Evolutionary conservation across 1,140 invertebrate genomes (phyloP), one percentile per base, ranked within the genome.

Genomic region (Cyrtorhinus lividipennis): DNA sequence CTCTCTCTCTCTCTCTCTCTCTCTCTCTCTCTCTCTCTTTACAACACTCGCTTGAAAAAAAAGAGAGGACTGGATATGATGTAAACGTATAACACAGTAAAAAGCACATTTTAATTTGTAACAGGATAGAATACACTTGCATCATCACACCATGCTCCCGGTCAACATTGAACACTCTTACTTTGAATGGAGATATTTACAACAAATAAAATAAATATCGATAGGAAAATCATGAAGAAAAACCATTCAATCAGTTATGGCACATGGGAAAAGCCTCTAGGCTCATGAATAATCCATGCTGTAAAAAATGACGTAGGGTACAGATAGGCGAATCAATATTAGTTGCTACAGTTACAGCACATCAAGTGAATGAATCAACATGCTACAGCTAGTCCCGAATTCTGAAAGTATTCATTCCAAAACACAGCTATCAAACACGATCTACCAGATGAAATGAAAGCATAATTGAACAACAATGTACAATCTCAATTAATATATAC

Each of bases 101-200:
- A 53, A 53, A 53, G 48, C 48, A 53, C 48, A 22, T 53, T 53
- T 53, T 53, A 53, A 53, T 53, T 15, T 20, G 5, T 53, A 53
- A 53, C 48, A 53, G 10, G 5, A 53, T 10, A 53, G 20, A 12
- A 53, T 53, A 53, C 48, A 53, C 30, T 38, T 15, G 30, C 15
- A 15, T 53, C 48, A 53, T 53, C 48, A 53, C 20, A 53, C 20
- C 48, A 38, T 20, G 10, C 20, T 53, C 48, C 48, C 20, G 18
- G 20, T 53, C 48, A 53, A 22, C 12, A 53, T 15, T 10, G 8
- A 53, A 15, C 48, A 53, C 48, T 15, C 48, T 12, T 20, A 12
- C 5, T 53, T 10, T 53, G 5, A 53, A 53, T 53, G 20, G 48
- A 20, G 20, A 53, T 15, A 53, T 53, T 53, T 53, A 53, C 48